phyloP scores from a whole-genome alignment of 2,888 invertebrate genomes.

The Esperia sulphurella region DNA sequence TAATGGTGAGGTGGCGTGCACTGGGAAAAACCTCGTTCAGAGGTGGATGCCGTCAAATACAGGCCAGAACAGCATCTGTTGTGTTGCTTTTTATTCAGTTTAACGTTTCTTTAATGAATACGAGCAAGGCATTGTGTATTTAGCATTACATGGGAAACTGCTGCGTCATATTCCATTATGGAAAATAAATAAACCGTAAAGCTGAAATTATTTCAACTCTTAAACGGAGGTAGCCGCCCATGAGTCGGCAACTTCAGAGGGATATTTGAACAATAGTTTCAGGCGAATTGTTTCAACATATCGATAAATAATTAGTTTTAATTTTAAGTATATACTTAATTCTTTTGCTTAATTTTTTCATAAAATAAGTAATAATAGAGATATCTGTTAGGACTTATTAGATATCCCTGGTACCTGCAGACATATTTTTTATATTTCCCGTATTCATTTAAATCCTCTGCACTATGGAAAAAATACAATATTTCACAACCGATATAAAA shows the following conservation, averaged over 20 bases:
- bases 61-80: background rate
- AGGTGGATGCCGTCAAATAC: too few species aligned
- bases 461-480: too few species aligned
- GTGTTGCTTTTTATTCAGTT: background rate
- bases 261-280: slow-evolving; percentile 50
- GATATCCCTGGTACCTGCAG: too few species aligned
- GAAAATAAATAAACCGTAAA: slow-evolving; percentile 68
- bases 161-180: slow-evolving; percentile 59
- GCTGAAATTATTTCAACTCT: slow-evolving; percentile 66
- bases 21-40: too few species aligned
- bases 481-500: too few species aligned
- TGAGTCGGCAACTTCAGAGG: slow-evolving; percentile 48
- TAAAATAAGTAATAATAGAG: too few species aligned
- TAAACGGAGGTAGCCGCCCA: slow-evolving; percentile 50
- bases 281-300: slow-evolving; percentile 29
- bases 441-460: too few species aligned
- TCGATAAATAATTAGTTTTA: slow-evolving; percentile 28
- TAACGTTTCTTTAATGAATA: slow-evolving; percentile 26
- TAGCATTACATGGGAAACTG: slow-evolving; percentile 33
- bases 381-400: too few species aligned
- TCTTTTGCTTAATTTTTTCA: background rate
- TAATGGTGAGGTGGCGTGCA: too few species aligned
- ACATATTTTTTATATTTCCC: too few species aligned
- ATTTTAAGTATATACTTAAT: background rate
- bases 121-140: slow-evolving; percentile 29